phyloP scores from a whole-genome alignment of 2,797 vertebrate genomes.

The Arvicola amphibius region DNA sequence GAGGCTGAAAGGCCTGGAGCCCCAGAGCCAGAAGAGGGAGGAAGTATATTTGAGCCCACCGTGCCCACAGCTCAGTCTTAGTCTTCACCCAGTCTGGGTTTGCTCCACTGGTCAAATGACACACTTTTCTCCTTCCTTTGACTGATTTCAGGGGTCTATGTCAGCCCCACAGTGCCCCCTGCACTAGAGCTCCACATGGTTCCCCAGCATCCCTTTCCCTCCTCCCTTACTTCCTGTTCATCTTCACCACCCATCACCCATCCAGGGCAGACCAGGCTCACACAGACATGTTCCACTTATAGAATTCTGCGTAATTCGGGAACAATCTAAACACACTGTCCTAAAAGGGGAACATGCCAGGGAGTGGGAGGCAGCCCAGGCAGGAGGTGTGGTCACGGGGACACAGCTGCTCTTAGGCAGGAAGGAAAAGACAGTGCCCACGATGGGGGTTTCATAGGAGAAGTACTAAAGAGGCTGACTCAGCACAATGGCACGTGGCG shows the following conservation, averaged over 20 bases:
- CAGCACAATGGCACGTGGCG: not conserved
- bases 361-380: not conserved
- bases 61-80: not conserved
- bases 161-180: not conserved
- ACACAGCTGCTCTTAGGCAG: not conserved
- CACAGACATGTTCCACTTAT: not conserved
- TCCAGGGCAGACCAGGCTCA: no score
- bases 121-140: no score
- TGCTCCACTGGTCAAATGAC: not conserved
- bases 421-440: not conserved
- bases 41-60: not conserved
- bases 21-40: not conserved
- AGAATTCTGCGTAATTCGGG: not conserved
- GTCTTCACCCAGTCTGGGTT: not conserved
- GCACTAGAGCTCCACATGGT: no score
- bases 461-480: not conserved
- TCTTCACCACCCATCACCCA: not conserved
- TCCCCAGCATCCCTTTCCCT: not conserved
- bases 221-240: not conserved
- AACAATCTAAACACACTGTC: not conserved
- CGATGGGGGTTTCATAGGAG: not conserved
- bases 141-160: not conserved
- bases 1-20: not conserved
- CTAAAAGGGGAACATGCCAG: not conserved
- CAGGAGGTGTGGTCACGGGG: not conserved